Evolutionary conservation across 2,888 invertebrate species (phyloP).

Genomic region (Philaethria dido): DNA sequence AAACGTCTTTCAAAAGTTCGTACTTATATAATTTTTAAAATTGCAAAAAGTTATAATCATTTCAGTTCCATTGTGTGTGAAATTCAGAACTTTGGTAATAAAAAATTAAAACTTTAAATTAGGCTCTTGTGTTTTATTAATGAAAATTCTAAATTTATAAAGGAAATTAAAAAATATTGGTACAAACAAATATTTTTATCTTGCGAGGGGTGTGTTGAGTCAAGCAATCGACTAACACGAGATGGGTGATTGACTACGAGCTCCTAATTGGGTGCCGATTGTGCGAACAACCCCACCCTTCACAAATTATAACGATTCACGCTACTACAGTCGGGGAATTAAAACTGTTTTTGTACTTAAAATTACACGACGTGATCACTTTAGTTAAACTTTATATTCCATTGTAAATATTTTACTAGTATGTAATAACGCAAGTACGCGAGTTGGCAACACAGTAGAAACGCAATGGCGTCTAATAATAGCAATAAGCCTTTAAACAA

Average conservation of each 20-base stretch:
- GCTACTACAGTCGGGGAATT: slow-evolving; percentile 33
- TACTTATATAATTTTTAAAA: slow-evolving; percentile 16
- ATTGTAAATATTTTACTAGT: slow-evolving; percentile 58
- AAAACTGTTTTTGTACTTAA: slow-evolving; percentile 53
- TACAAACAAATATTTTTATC: slow-evolving; percentile 28
- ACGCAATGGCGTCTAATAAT: slow-evolving; percentile 53
- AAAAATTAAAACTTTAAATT: slow-evolving; percentile 1
- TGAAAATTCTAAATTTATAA: background rate
- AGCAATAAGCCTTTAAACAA: slow-evolving; percentile 71
- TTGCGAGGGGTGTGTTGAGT: slow-evolving; percentile 35
- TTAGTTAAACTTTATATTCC: slow-evolving; percentile 35
- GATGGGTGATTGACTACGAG: slow-evolving; percentile 48
- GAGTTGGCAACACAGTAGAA: slow-evolving; percentile 54
- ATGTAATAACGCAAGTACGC: slow-evolving; percentile 46
- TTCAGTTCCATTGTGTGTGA: slow-evolving; percentile 1
- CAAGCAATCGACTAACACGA: slow-evolving; percentile 42
- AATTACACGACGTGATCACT: slow-evolving; percentile 37
- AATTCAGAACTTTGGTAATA: background rate
- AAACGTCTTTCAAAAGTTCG: background rate
- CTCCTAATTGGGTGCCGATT: slow-evolving; percentile 49
- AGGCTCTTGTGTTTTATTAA: background rate
- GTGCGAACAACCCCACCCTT: slow-evolving; percentile 42
- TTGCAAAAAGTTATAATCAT: background rate
- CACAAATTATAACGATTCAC: slow-evolving; percentile 39
- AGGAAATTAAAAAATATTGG: background rate